Conservation (phyloP, 1,140 invertebrate genomes). For the Nylanderia fulva region DNA sequence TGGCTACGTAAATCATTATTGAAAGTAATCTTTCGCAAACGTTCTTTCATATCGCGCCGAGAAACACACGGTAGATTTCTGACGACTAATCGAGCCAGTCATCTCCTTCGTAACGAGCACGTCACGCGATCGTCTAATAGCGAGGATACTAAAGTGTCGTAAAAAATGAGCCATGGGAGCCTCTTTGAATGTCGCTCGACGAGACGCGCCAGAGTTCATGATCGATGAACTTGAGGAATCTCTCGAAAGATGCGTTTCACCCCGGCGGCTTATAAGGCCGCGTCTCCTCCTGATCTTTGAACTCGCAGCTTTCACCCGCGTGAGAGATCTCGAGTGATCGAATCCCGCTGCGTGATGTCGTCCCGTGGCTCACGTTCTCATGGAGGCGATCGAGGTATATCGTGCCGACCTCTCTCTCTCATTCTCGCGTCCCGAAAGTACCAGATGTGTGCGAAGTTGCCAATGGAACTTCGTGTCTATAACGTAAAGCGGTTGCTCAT, state of each 20-base stretch:
- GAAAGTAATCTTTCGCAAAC: constrained; percentile 15
- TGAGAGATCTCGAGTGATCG: constrained; percentile 36
- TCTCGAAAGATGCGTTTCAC: constrained; percentile 61
- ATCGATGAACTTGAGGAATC: constrained; percentile 71
- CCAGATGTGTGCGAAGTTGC: not conserved
- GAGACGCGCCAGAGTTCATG: constrained; percentile 69
- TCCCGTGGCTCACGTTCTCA: not conserved
- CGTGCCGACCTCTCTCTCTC: not conserved
- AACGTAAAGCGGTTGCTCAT: not conserved
- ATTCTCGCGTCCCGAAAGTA: too few species aligned
- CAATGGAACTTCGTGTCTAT: not conserved
- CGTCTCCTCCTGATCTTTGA: constrained; percentile 59
- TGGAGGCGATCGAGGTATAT: not conserved
- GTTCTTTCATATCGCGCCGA: constrained; percentile 13
- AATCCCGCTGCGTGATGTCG: not conserved
- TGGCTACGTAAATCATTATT: not conserved
- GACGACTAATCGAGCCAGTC: constrained; percentile 22
- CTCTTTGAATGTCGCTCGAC: constrained; percentile 51
- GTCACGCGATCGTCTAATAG: constrained; percentile 68
- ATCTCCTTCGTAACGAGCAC: constrained; percentile 65
- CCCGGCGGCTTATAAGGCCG: constrained; percentile 14
- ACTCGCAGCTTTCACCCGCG: constrained; percentile 66
- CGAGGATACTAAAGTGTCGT: constrained; percentile 65
- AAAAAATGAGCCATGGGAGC: constrained; percentile 72
- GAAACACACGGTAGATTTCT: constrained; percentile 16